Conservation (phyloP, 2,888 invertebrate species). For the Netelia virgata region DNA sequence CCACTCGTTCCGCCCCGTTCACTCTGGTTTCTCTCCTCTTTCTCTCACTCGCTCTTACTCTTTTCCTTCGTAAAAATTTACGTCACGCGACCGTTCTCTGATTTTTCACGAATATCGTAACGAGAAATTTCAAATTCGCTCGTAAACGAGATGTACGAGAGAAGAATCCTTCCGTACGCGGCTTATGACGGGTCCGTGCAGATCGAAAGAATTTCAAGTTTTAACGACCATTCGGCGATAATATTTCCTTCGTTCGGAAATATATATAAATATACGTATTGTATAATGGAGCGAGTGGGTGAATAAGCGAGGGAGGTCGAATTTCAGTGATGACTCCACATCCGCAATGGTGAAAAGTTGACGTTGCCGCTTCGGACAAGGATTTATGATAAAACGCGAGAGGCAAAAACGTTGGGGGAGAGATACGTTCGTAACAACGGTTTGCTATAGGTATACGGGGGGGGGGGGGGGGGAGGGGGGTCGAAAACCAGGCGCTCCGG, state of each 20-base stretch:
- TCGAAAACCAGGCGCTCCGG: constrained; percentile 49
- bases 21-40: constrained; percentile 44
- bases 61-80: constrained; percentile 40
- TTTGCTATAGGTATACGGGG: not conserved
- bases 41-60: not conserved
- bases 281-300: constrained; percentile 54
- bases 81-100: constrained; percentile 45
- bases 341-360: constrained; percentile 39
- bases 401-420: constrained; percentile 12
- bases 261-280: constrained; percentile 8
- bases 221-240: constrained; percentile 11
- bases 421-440: constrained; percentile 51
- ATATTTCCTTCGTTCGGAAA: constrained; percentile 9
- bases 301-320: constrained; percentile 32
- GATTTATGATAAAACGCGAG: constrained; percentile 60
- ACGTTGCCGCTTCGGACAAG: constrained; percentile 31
- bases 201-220: constrained; percentile 19
- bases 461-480: constrained; percentile 22
- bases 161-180: constrained; percentile 25
- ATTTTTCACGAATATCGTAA: constrained; percentile 52
- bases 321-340: constrained; percentile 48
- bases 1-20: constrained; percentile 62
- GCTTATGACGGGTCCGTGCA: not conserved
- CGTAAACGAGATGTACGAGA: constrained; percentile 46
- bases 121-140: constrained; percentile 21